Evolutionary conservation across 2,113 vertebrate genomes (phyloP).

Genomic region (Ploceus nigricollis): DNA sequence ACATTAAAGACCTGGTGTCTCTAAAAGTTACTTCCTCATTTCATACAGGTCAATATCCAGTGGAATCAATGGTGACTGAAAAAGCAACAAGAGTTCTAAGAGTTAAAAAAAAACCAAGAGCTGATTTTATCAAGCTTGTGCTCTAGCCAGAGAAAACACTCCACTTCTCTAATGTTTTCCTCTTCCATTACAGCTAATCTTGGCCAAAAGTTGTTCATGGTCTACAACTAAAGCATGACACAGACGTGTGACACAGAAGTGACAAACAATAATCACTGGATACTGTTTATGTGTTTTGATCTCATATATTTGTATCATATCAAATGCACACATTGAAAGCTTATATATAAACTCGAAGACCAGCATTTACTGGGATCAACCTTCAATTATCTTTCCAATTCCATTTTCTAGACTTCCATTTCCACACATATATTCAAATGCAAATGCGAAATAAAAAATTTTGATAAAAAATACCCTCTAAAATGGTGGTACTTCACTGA

Average conservation of each 20-base stretch:
- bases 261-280: neutral
- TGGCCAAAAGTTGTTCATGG: neutral
- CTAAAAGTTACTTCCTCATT: neutral
- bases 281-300: neutral
- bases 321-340: neutral
- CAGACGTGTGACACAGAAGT: neutral
- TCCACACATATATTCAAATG: neutral
- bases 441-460: neutral
- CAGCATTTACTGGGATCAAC: neutral
- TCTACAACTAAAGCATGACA: neutral
- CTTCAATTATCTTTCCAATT: neutral
- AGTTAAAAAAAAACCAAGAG: neutral
- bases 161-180: neutral
- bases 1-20: neutral
- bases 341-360: neutral
- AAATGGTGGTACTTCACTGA: neutral
- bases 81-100: neutral
- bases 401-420: neutral
- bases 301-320: neutral
- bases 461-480: neutral
- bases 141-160: neutral
- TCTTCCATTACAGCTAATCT: neutral
- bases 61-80: neutral
- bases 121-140: neutral
- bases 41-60: neutral